Conservation (phyloP, 2,113 vertebrate species). For the Gymnarchus niloticus region DNA sequence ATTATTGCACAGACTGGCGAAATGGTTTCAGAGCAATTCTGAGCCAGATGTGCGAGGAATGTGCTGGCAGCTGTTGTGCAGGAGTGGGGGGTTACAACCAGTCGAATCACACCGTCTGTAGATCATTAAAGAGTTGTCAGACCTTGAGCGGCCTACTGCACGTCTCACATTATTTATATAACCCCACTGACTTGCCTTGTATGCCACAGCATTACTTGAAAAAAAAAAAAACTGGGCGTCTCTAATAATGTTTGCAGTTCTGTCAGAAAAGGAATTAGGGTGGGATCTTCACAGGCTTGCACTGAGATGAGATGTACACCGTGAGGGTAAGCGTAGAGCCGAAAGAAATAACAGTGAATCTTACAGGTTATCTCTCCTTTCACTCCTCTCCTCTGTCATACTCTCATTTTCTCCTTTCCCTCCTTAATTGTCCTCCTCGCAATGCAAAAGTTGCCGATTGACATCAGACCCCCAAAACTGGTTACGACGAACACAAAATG, state of each 20-base stretch:
- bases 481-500: too few relatives aligned
- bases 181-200: not conserved
- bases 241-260: not conserved
- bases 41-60: conserved; percentile 72
- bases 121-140: conserved; percentile 61
- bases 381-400: conserved; percentile 19
- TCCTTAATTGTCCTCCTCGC: not conserved
- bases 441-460: not conserved
- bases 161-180: conserved; percentile 50
- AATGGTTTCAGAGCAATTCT: conserved; percentile 48
- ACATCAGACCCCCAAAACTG: not conserved
- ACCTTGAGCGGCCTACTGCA: conserved; percentile 55
- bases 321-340: not conserved
- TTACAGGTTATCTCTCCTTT: conserved; percentile 19
- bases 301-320: not conserved
- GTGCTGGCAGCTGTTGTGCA: conserved; percentile 57
- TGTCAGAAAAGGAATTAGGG: not conserved
- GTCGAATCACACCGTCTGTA: conserved; percentile 59
- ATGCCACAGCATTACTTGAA: not conserved
- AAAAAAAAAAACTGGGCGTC: not conserved
- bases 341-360: not conserved
- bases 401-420: conserved; percentile 35
- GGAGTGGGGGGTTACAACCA: conserved; percentile 35
- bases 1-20: conserved; percentile 49
- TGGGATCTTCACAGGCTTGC: not conserved